Conservation (phyloP, 2,888 invertebrate genomes). For the Chrysotoxum bicinctum region DNA sequence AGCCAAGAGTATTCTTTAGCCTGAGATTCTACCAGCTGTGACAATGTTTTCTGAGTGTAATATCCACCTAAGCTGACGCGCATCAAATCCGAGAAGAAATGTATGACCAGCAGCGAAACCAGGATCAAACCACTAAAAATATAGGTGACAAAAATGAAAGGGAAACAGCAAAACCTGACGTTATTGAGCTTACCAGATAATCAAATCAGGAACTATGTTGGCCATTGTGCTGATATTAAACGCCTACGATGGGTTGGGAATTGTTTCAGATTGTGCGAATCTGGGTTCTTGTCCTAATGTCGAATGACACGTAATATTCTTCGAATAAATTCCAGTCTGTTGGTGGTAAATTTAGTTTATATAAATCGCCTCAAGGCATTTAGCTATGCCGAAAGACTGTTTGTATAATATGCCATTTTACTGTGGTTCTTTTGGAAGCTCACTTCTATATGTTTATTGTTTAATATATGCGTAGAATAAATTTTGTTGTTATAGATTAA, state of each 20-base stretch:
- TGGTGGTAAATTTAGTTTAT: neutral
- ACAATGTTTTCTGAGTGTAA: conserved; percentile 78
- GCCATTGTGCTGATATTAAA: conserved; percentile 76
- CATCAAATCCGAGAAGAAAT: conserved; percentile 79
- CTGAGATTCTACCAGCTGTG: conserved; percentile 81
- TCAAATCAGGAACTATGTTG: conserved; percentile 81
- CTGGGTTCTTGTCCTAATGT: conserved; percentile 57
- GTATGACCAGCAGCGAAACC: conserved; percentile 78
- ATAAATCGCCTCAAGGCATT: conserved; percentile 24
- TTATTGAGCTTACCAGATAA: conserved; percentile 76
- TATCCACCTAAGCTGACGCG: conserved; percentile 80
- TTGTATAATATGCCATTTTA: conserved; percentile 20
- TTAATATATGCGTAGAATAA: neutral
- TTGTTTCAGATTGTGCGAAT: conserved; percentile 34
- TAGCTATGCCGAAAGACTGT: conserved; percentile 12
- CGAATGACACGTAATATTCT: conserved; percentile 62
- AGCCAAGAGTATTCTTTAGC: conserved; percentile 87
- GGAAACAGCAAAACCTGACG: neutral
- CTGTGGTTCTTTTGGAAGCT: neutral
- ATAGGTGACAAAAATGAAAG: neutral
- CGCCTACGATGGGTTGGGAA: neutral
- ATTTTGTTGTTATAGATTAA: neutral
- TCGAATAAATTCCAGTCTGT: neutral
- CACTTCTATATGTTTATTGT: neutral
- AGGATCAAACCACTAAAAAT: conserved; percentile 43